Evolutionary conservation across 2,888 invertebrate genomes (phyloP), one percentile per base, ranked within the genome.

Genomic region (Limulus polyphemus): DNA sequence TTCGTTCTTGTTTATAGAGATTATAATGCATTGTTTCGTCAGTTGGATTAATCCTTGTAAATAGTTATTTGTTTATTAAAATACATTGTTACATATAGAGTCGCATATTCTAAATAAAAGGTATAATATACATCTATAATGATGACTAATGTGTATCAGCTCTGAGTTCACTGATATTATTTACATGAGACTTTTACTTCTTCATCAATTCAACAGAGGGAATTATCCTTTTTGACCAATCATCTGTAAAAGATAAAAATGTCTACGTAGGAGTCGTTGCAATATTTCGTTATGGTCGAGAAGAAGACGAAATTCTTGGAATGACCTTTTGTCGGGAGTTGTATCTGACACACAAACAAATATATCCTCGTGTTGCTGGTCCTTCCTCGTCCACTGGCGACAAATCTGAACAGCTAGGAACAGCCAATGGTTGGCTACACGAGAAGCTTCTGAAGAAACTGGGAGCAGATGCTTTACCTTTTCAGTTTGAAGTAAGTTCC

Each of bases 241-340:
- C 56, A 49, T 49, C 49, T 47, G 48, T 60, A 1, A 55, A 55
- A 13, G 55, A 47, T 1, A 56, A 55, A 55, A 60, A 60, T n/a
- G 60, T 60, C 1, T 60, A 55, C 55, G 56, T 55, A 1, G 54
- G 55, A 14, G 48, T 60, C 10, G 60, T 60, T 14, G 60, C 55
- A 49, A 56, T 49, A 11, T 60, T 60, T 55, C 60, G 60, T 47
- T 60, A 55, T n/a, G 60, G 60, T 14, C 55, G 60, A 47, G 60
- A 60, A 46, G 60, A 60, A 2, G 60, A 60, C 47, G 60, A 60
- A n/a, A 56, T 60, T 32, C 55, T 60, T 11, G 60, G 60, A 7
- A 60, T 60, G 60, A 48, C 60, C 14, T 49, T 60, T 7, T 60
- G 60, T 32, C 54, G 60, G 11, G 60, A 60, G 47, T 49, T 60